Percentiles rank a stretch among this genome's conserved stretches.
phyloP scores from a whole-genome alignment of 2,888 invertebrate genomes.

The Latheticus oryzae region DNA sequence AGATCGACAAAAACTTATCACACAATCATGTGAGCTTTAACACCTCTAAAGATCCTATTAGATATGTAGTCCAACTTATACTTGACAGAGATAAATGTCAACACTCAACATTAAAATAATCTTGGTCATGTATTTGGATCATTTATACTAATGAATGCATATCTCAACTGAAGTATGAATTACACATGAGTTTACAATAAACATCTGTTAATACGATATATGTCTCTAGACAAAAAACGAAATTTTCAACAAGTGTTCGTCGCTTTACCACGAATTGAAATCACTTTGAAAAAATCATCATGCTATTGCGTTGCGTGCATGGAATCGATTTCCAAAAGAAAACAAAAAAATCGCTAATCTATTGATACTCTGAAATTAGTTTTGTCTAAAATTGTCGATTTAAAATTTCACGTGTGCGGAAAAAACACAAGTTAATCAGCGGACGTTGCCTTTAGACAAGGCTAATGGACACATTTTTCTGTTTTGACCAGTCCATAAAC shows the following conservation, averaged over 20 bases:
- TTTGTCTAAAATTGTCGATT: no score
- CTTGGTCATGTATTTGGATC: constrained; percentile 31
- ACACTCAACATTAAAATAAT: constrained; percentile 24
- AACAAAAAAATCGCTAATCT: neutral
- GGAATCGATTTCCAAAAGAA: constrained; percentile 2
- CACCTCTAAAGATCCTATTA: no score
- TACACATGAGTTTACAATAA: constrained; percentile 6
- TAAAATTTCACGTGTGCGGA: no score
- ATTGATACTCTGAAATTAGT: no score
- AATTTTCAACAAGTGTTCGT: constrained; percentile 2
- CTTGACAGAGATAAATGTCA: constrained; percentile 28
- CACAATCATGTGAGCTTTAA: no score
- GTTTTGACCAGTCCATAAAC: constrained; percentile 3
- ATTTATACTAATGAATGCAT: constrained; percentile 25
- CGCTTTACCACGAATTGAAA: constrained; percentile 13
- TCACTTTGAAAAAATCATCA: constrained; percentile 6
- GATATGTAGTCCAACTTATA: no score
- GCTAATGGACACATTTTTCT: constrained; percentile 11
- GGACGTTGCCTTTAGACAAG: neutral
- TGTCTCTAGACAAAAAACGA: constrained; percentile 7
- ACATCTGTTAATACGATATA: constrained; percentile 5
- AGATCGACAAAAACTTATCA: constrained; percentile 22
- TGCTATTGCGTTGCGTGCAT: neutral
- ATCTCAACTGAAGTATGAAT: constrained; percentile 2
- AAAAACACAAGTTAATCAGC: no score